Evolutionary conservation across 1,140 invertebrate genomes (phyloP), one percentile per base, ranked within the genome.

Genomic region (Mercenaria mercenaria): DNA sequence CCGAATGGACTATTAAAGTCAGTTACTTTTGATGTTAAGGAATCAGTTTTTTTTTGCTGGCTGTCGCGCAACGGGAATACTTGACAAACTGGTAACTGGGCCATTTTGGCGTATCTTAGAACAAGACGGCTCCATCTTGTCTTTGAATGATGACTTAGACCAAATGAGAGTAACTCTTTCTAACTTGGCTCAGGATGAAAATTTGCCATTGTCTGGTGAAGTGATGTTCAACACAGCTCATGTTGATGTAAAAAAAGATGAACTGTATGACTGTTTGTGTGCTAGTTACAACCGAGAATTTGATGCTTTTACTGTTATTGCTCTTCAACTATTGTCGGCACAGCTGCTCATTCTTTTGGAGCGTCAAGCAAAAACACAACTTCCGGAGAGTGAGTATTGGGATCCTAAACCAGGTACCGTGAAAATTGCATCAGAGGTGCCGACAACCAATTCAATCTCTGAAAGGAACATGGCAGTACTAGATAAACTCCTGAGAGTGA

Each of bases 1-100:
- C 77, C 77, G 39, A 91, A 91, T 84, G 84, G 86, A 10, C 56
- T 91, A 1, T 41, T 91, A 34, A 87, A 88, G 41, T 47, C n/a
- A 26, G 56, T 88, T 10, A 18, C 56, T 6, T 91, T 88, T 84
- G 85, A 88, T 43, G 52, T 83, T 37, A 64, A 72, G 26, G 84
- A 88, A 76, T 34, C 34, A 32, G 52, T 41, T 0, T n/a, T n/a
- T n/a, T n/a, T n/a, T n/a, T n/a, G n/a, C n/a, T n/a, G 56, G 56
- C 20, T 61, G 56, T 29, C 56, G 56, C 6, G 56, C 56, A 10
- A 61, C 20, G 56, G 56, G 56, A 6, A 61, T 61, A 4, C 23
- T 61, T n/a, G 56, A 61, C 20, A 61, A 61, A 20, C 56, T 61
- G 6, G 8, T 4, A 11, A 61, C 56, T 61, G 56, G 56, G 8